Evolutionary conservation across 2,797 vertebrate species (phyloP), one percentile per base, ranked within the genome.

Genomic region (Aeoliscus strigatus): DNA sequence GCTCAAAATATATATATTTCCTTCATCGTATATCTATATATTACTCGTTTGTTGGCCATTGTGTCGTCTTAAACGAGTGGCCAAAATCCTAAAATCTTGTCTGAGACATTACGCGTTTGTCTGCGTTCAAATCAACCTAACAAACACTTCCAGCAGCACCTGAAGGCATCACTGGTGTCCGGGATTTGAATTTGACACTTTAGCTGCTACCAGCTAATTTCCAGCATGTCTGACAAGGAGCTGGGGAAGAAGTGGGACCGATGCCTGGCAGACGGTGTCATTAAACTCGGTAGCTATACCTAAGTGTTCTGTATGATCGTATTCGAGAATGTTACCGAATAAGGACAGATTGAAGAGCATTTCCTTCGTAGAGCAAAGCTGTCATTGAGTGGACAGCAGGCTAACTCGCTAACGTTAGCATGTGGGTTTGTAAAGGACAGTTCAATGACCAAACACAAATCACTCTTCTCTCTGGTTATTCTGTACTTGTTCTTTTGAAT

Each of bases 211-310:
- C 24, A 79, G 73, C 77, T 68, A 76, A 56, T 26, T 31, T 42
- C 44, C 64, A 81, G 26, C 58, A 90, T 90, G 89, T 88, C 89
- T 70, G 89, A 88, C 55, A 85, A 84, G 49, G 86, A 88, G 59
- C 65, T 89, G 38, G 87, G 86, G 2, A 84, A 83, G 51, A 90
- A 90, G 57, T 88, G 85, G 88, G 86, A 89, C 63, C 74, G 83
- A 29, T 90, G 89, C 60, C 67, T 89, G 29, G 86, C 89, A 35
- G 87, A 90, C 43, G 54, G 78, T 32, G 85, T 80, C 33, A 66
- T 88, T 55, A 90, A 90, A 80, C 10, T 89, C 5, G 89, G 89
- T 90, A 86, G 86, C 66, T 79, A 57, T 51, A 8, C 2, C 5
- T 0, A 7, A 26, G 10, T 14, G 4, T 39, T 14, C 16, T 6